Conservation (phyloP, 1,140 invertebrate species). For the Aphelenchoides besseyi region DNA sequence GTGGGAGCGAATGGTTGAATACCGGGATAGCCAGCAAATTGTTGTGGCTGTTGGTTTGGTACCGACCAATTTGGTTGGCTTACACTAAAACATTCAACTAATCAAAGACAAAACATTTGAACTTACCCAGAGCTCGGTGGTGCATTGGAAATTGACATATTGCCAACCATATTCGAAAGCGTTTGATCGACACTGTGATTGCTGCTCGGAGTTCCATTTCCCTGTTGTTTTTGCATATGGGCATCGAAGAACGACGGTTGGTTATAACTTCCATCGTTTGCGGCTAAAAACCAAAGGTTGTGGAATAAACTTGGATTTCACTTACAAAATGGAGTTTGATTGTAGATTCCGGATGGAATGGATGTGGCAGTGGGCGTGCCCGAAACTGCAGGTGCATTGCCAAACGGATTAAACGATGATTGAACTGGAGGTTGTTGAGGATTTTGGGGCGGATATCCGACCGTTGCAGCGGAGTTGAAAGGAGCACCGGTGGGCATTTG, state of each 20-base stretch:
- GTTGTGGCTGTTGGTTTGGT: background rate
- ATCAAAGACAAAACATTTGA: too few relatives aligned
- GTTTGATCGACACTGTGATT: constrained; percentile 29
- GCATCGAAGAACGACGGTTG: constrained; percentile 41
- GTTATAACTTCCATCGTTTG: constrained; percentile 46
- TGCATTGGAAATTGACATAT: constrained; percentile 19
- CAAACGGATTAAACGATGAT: constrained; percentile 1
- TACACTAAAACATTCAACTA: background rate
- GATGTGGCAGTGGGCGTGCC: constrained; percentile 9
- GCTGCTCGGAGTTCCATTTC: background rate
- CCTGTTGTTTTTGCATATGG: constrained; percentile 37
- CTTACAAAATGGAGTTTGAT: constrained; percentile 53
- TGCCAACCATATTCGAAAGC: constrained; percentile 35
- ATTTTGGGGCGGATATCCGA: constrained; percentile 29
- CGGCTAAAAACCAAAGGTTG: constrained; percentile 34
- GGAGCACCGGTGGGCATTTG: constrained; percentile 14
- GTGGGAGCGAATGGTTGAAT: constrained; percentile 3
- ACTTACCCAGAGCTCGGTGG: too few relatives aligned
- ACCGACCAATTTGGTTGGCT: background rate
- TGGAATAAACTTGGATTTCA: constrained; percentile 5
- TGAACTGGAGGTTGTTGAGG: constrained; percentile 23
- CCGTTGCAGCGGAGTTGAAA: constrained; percentile 9
- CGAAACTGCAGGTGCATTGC: constrained; percentile 8
- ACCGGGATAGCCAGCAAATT: background rate
- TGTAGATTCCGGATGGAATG: constrained; percentile 43